Conservation (phyloP, 2,113 vertebrate genomes). For the Emydocephalus ijimae region DNA sequence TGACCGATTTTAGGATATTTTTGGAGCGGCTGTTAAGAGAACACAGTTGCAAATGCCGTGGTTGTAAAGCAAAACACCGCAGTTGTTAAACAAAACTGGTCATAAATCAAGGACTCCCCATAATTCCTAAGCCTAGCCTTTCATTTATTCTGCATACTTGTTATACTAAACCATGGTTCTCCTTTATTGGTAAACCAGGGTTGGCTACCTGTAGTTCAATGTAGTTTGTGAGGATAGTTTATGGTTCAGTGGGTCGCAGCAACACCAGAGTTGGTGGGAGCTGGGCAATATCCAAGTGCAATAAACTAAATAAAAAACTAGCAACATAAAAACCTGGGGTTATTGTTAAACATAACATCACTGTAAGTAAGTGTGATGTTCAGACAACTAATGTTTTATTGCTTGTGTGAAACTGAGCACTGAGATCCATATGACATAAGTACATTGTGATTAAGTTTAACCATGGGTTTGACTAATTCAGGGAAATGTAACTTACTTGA, state of each 20-base stretch:
- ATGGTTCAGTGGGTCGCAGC: background rate
- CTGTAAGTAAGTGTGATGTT: background rate
- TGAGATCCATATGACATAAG: background rate
- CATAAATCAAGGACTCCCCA: too few relatives aligned
- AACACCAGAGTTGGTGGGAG: background rate
- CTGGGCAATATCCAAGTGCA: background rate
- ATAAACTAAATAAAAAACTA: background rate
- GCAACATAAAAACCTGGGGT: background rate
- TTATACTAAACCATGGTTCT: too few relatives aligned
- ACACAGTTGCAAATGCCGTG: too few relatives aligned
- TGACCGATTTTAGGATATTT: too few relatives aligned
- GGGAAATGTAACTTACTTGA: background rate
- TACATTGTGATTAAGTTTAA: background rate
- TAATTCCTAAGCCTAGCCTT: background rate
- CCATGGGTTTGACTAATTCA: background rate
- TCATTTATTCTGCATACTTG: background rate
- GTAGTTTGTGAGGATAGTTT: background rate
- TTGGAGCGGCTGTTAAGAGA: too few relatives aligned
- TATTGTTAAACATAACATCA: background rate
- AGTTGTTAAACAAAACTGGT: too few relatives aligned
- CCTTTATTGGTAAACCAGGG: too few relatives aligned
- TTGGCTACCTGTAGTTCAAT: background rate
- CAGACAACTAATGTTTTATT: background rate
- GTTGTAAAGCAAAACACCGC: too few relatives aligned
- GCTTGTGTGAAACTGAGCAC: background rate